phyloP scores from a whole-genome alignment of 2,797 vertebrate species.

The Margarornis squamiger region DNA sequence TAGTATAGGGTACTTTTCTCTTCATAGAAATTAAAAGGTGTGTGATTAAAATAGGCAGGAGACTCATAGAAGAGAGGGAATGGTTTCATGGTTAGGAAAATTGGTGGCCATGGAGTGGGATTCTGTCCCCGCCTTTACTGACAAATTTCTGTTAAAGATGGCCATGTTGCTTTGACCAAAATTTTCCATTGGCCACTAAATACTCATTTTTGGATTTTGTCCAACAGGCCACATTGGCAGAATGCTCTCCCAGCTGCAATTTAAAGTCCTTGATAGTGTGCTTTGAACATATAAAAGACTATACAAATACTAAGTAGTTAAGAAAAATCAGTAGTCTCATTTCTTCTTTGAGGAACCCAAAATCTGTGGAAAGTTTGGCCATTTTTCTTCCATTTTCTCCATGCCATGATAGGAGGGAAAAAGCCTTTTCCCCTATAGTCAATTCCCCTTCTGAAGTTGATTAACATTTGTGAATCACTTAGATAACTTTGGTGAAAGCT shows the following conservation, averaged over 20 bases:
- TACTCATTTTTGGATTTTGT: slow-evolving; percentile 4
- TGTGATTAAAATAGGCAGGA: background rate
- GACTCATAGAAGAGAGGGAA: background rate
- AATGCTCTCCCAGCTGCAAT: background rate
- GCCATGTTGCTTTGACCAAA: background rate
- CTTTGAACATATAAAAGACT: background rate
- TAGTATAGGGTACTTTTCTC: background rate
- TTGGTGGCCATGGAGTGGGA: background rate
- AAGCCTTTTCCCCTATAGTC: background rate
- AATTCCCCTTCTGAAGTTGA: background rate
- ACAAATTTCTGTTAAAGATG: background rate
- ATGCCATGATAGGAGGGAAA: background rate
- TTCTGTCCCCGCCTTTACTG: background rate
- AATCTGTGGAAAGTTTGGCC: background rate
- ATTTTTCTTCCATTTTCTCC: background rate
- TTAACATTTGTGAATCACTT: background rate
- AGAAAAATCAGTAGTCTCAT: background rate
- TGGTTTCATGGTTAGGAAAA: background rate
- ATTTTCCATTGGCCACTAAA: background rate
- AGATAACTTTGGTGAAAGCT: background rate
- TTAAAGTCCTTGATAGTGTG: background rate
- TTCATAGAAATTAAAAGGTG: background rate
- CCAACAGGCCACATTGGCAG: background rate
- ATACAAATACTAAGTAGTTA: background rate
- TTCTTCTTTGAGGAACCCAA: background rate